These are phyloP conservation scores for Triops longicaudatus DNA, from an alignment of 1,140 invertebrate species.

Conservation along the genomic window DNA sequence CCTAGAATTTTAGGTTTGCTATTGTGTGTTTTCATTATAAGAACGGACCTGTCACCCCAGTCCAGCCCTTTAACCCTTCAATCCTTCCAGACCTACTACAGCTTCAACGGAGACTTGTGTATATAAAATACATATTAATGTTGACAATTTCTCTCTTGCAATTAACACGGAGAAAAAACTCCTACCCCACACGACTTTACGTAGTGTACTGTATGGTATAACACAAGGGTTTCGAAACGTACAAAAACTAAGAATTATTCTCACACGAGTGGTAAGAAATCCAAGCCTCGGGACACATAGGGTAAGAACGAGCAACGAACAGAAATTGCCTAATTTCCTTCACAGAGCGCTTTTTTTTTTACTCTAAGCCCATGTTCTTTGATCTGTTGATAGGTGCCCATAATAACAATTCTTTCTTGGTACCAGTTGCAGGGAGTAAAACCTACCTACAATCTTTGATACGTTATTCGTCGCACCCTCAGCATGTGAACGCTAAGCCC, in stretches of 20 bases:
- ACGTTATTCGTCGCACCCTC: background rate
- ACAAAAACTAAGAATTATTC: too few relatives aligned
- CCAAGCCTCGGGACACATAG: too few relatives aligned
- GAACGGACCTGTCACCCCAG: background rate
- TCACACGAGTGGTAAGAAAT: too few relatives aligned
- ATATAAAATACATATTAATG: conserved; percentile 13
- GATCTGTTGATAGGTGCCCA: background rate
- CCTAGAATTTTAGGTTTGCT: background rate
- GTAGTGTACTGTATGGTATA: too few relatives aligned
- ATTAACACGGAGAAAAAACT: background rate
- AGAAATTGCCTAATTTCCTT: too few relatives aligned
- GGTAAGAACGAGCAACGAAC: too few relatives aligned
- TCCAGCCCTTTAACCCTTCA: background rate
- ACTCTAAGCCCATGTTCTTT: background rate
- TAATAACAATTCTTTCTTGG: background rate
- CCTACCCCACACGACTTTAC: too few relatives aligned
- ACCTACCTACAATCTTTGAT: conserved; percentile 2
- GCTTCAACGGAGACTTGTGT: background rate
- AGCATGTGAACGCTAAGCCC: background rate
- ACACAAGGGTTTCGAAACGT: too few relatives aligned
- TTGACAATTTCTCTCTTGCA: background rate
- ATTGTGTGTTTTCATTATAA: background rate
- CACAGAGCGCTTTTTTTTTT: too few relatives aligned
- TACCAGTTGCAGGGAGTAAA: background rate
- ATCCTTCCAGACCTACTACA: background rate